Conservation (phyloP, 2,888 invertebrate genomes). For the Hofmannophila pseudospretella region DNA sequence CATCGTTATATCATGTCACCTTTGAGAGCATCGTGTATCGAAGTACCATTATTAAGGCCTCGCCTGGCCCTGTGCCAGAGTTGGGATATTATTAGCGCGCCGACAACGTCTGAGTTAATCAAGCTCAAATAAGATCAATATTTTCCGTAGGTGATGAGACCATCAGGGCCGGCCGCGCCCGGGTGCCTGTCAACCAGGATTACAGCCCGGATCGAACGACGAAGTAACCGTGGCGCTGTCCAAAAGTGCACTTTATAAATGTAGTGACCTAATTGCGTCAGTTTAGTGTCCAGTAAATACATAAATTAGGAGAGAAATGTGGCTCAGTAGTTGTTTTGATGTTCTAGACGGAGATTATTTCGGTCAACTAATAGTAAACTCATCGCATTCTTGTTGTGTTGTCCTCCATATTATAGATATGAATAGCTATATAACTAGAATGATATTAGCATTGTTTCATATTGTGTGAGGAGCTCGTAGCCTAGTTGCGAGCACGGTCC, state of each 20-base stretch:
- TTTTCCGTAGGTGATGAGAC: slow-evolving; percentile 63
- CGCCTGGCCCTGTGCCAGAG: slow-evolving; percentile 70
- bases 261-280: slow-evolving; percentile 31
- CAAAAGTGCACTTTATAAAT: slow-evolving; percentile 25
- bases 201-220: slow-evolving; percentile 34
- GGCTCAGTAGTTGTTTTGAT: slow-evolving; percentile 7
- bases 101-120: slow-evolving; percentile 73
- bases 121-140: slow-evolving; percentile 77
- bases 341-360: neutral
- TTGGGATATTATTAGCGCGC: slow-evolving; percentile 71
- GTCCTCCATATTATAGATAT: too few species aligned
- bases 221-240: slow-evolving; percentile 20
- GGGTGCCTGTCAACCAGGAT: slow-evolving; percentile 41
- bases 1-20: slow-evolving; percentile 49
- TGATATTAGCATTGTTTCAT: too few species aligned
- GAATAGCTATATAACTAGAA: too few species aligned
- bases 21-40: slow-evolving; percentile 70
- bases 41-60: slow-evolving; percentile 74
- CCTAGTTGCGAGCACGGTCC: too few species aligned
- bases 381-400: neutral
- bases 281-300: slow-evolving; percentile 21
- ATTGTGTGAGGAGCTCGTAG: too few species aligned
- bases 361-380: neutral
- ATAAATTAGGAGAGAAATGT: slow-evolving; percentile 16
- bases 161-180: slow-evolving; percentile 45